Percentiles rank a stretch among this genome's conserved stretches.
Evolutionary conservation across 2,888 invertebrate genomes (phyloP).

Genomic region (Cylloceria caligata): DNA sequence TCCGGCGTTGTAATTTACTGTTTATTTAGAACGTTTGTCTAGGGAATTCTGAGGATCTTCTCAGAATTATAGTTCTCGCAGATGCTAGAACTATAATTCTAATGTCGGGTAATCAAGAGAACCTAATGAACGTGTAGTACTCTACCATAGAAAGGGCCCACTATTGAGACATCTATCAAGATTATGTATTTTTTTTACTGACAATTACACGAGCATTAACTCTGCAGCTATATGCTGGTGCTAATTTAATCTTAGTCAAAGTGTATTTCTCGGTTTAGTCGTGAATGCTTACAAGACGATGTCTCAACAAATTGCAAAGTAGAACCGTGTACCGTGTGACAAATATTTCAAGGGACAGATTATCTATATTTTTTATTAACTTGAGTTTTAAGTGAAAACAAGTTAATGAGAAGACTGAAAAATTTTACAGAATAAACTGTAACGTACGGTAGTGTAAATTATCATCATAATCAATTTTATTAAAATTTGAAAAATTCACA

Average conservation of each 20-base stretch:
- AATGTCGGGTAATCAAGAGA: conserved; percentile 61
- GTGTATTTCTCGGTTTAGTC: neutral
- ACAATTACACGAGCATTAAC: neutral
- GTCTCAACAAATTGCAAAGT: neutral
- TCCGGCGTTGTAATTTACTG: conserved; percentile 55
- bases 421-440: no score
- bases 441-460: no score
- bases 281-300: neutral
- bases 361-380: no score
- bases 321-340: no score
- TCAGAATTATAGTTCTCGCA: no score
- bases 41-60: conserved; percentile 54
- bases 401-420: no score
- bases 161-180: neutral
- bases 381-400: no score
- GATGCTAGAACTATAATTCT: conserved; percentile 54
- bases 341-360: no score
- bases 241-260: neutral
- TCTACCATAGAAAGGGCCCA: neutral
- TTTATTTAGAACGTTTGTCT: conserved; percentile 63
- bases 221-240: neutral
- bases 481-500: no score
- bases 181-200: neutral
- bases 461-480: no score
- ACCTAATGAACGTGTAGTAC: conserved; percentile 33